phyloP scores from a whole-genome alignment of 2,113 vertebrate genomes.

The Anser brachyrhynchus region DNA sequence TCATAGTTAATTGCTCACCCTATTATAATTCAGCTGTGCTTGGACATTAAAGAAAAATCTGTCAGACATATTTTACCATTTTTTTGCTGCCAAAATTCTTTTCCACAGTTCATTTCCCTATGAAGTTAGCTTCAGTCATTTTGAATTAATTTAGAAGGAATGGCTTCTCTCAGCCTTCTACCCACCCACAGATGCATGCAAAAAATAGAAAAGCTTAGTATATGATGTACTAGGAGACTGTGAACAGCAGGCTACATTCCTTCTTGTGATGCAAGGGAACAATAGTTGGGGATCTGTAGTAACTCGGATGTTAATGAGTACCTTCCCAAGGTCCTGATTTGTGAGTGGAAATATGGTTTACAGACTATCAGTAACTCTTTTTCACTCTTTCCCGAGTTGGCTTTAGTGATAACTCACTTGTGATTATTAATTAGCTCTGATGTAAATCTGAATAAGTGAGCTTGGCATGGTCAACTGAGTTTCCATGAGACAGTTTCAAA shows the following conservation, averaged over 20 bases:
- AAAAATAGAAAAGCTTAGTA: not conserved
- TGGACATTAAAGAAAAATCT: constrained; percentile 33
- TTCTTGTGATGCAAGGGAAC: not conserved
- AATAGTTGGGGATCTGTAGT: not conserved
- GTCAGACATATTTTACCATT: not conserved
- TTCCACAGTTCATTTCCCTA: not conserved
- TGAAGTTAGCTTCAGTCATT: constrained; percentile 37
- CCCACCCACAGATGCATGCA: not conserved
- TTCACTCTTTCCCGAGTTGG: not conserved
- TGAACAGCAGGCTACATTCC: not conserved
- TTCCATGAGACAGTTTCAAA: not conserved
- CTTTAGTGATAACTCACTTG: not conserved
- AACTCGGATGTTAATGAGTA: not conserved
- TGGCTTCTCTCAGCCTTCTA: not conserved
- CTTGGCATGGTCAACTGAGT: not conserved
- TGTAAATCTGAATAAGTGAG: not conserved
- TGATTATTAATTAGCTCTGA: not conserved
- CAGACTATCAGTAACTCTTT: not conserved
- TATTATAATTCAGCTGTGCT: constrained; percentile 21
- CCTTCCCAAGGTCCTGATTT: not conserved
- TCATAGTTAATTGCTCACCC: not conserved
- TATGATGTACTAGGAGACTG: not conserved
- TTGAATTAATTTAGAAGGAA: constrained; percentile 48
- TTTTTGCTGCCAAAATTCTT: constrained; percentile 26
- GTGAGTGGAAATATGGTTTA: not conserved